Conservation (phyloP, 2,888 invertebrate species). For the Eupithecia subumbrata region DNA sequence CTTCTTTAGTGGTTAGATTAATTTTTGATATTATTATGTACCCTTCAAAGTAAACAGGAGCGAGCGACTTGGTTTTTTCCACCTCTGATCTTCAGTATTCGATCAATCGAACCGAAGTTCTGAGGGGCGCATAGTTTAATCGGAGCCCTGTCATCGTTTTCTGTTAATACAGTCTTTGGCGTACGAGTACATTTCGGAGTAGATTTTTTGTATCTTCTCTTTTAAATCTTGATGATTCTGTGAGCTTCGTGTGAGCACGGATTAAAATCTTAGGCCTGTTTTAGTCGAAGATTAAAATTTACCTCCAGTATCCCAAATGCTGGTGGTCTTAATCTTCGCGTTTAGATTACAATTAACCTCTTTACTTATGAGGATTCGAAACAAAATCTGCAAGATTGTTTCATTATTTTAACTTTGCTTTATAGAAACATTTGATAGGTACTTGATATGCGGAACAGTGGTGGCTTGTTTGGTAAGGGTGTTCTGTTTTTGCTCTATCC, state of each 20-base stretch:
- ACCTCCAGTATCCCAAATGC: no score
- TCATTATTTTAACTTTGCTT: neutral
- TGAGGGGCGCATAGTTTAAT: neutral
- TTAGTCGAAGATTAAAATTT: no score
- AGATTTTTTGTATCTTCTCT: neutral
- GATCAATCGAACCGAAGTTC: neutral
- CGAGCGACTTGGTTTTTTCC: neutral
- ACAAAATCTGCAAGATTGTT: neutral
- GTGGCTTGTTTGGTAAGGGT: neutral
- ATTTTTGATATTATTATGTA: slow-evolving; percentile 21
- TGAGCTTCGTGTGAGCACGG: neutral
- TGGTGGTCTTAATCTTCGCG: no score
- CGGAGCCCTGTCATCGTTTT: neutral
- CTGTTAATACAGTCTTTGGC: neutral
- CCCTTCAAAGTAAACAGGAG: neutral
- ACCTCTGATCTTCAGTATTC: neutral
- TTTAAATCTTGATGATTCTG: neutral
- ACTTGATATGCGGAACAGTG: neutral
- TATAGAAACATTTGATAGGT: neutral
- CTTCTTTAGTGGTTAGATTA: slow-evolving; percentile 39
- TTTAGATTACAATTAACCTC: neutral
- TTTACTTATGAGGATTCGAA: neutral
- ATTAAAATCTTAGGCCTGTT: no score
- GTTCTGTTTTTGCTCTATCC: slow-evolving; percentile 17
- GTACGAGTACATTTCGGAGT: no score